Conservation (phyloP, 1,140 invertebrate species). For the Brachionus sp. region DNA sequence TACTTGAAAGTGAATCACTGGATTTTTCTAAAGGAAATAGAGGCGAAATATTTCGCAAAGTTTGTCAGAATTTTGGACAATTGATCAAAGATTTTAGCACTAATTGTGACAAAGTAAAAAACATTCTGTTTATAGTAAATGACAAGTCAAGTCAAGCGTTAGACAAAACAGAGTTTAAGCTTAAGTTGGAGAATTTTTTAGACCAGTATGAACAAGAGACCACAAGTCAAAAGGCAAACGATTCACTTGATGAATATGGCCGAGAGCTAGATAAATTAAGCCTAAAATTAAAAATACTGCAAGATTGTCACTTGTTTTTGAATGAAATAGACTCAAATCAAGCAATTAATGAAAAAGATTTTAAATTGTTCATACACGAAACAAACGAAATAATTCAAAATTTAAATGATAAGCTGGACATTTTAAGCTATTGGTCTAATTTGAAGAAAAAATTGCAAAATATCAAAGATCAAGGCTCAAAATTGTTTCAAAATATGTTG, state of each 20-base stretch:
- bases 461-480: too few relatives aligned
- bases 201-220: background rate
- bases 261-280: background rate
- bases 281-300: background rate
- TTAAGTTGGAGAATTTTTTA: background rate
- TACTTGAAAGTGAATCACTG: background rate
- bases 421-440: too few relatives aligned
- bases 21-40: background rate
- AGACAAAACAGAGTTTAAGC: background rate
- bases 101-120: background rate
- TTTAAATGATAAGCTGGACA: too few relatives aligned
- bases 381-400: too few relatives aligned
- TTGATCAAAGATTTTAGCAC: background rate
- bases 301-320: background rate
- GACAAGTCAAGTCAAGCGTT: background rate
- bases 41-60: background rate
- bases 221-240: background rate
- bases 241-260: background rate
- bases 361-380: too few relatives aligned
- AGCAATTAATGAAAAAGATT: too few relatives aligned
- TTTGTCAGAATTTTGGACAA: background rate
- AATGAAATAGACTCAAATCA: too few relatives aligned
- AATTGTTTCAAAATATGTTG: too few relatives aligned
- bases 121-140: background rate
- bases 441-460: too few relatives aligned